These are phyloP conservation scores for Spodoptera exigua DNA, from an alignment of 2,888 invertebrate genomes.

Conservation along the genomic window DNA sequence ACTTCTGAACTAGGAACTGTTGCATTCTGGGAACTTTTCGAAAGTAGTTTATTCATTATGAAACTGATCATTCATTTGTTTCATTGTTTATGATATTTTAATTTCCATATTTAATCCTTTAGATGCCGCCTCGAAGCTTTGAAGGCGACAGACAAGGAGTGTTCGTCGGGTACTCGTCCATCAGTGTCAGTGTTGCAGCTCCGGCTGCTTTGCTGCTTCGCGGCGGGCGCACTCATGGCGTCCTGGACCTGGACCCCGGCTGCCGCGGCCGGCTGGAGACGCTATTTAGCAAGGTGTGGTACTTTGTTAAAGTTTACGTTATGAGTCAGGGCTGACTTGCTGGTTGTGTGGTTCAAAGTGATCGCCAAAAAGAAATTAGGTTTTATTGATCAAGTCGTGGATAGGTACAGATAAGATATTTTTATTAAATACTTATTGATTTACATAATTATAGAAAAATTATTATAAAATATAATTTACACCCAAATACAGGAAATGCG, in stretches of 20 bases:
- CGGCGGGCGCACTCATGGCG: conserved; percentile 96
- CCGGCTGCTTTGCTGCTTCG: conserved; percentile 95
- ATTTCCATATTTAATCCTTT: background rate
- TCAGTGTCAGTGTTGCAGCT: conserved; percentile 95
- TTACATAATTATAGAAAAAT: background rate
- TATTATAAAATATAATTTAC: conserved; percentile 15
- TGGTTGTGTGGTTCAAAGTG: no score
- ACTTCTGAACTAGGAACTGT: no score
- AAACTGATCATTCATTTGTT: background rate
- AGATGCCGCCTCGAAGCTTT: conserved; percentile 79
- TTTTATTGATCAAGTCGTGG: no score
- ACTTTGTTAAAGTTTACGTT: conserved; percentile 1
- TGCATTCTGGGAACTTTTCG: no score
- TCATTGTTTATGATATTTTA: background rate
- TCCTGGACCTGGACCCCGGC: conserved; percentile 98
- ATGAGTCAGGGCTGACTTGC: no score
- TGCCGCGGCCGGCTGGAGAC: conserved; percentile 95
- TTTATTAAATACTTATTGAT: no score
- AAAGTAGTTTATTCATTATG: no score
- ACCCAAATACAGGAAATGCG: conserved; percentile 90
- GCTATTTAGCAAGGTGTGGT: conserved; percentile 93
- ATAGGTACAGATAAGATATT: no score
- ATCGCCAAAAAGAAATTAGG: background rate
- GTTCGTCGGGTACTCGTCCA: conserved; percentile 92
- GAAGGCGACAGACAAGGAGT: conserved; percentile 76